Evolutionary conservation across 35 echinoderm and acorn worm genomes (phyloP).

Genomic region (Anneissia japonica): DNA sequence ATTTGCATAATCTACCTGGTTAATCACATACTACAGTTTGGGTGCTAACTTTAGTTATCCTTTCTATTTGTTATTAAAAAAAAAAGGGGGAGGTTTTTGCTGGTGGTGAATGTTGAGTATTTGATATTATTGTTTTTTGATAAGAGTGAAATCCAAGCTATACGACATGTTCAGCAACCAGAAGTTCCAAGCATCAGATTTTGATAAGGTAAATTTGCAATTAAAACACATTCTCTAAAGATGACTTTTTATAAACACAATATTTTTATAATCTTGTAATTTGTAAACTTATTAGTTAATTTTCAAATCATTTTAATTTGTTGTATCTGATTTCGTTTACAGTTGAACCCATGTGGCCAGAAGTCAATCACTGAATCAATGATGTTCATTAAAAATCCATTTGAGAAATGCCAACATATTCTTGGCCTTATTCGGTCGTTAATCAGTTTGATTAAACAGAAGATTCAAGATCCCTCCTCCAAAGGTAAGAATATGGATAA

Average conservation of each 20-base stretch:
- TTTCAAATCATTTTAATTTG: not conserved
- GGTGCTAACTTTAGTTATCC: not conserved
- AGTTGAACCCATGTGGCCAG: constrained; percentile 72
- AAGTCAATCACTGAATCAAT: constrained; percentile 74
- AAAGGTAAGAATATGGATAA: too few species aligned
- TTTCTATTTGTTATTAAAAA: not conserved
- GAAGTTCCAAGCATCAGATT: constrained; percentile 51
- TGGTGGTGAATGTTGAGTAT: too few species aligned
- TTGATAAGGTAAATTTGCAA: constrained; percentile 61
- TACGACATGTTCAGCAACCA: constrained; percentile 65
- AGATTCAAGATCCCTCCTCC: constrained; percentile 44
- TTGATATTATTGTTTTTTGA: too few species aligned
- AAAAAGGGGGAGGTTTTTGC: not conserved
- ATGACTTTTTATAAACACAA: too few species aligned
- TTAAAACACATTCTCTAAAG: not conserved
- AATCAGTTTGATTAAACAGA: constrained; percentile 55
- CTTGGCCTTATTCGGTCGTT: constrained; percentile 55
- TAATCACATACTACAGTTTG: not conserved
- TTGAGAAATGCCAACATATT: constrained; percentile 73
- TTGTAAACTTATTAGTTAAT: too few species aligned
- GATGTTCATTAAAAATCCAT: constrained; percentile 70
- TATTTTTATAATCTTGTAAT: too few species aligned
- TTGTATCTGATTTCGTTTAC: not conserved
- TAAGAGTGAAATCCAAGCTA: constrained; percentile 78
- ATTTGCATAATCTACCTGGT: not conserved